phyloP scores from a whole-genome alignment of 2,888 invertebrate species.

The Hyposoter didymator region DNA sequence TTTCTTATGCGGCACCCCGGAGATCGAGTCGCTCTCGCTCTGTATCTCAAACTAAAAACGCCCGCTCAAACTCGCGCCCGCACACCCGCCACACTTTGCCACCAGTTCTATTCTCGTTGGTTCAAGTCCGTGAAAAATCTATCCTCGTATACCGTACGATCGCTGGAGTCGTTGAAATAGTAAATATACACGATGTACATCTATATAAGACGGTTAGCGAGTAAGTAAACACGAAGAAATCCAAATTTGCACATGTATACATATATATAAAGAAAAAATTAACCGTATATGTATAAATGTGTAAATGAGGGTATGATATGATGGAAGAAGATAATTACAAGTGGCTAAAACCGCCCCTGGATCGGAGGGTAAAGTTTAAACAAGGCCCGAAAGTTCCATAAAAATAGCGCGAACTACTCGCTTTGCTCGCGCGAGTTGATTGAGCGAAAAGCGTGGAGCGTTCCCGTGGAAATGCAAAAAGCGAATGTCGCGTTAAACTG shows the following conservation, averaged over 20 bases:
- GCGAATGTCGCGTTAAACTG: constrained; percentile 81
- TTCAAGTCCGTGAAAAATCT: constrained; percentile 61
- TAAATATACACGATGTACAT: constrained; percentile 12
- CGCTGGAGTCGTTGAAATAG: constrained; percentile 56
- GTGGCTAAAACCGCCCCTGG: not conserved
- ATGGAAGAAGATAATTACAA: not conserved
- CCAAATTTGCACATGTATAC: constrained; percentile 1
- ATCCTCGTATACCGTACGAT: constrained; percentile 40
- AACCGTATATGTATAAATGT: constrained; percentile 5
- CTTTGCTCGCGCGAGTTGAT: constrained; percentile 8
- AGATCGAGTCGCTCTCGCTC: constrained; percentile 65
- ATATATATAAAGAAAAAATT: not conserved
- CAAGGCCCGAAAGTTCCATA: not conserved
- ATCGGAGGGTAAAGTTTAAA: not conserved
- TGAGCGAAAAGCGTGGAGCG: constrained; percentile 70
- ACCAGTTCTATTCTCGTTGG: constrained; percentile 63
- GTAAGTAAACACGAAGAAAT: not conserved
- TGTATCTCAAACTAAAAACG: constrained; percentile 65
- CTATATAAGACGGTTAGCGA: not conserved
- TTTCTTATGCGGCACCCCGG: constrained; percentile 53
- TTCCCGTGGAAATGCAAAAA: constrained; percentile 81
- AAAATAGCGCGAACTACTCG: not conserved
- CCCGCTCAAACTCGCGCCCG: constrained; percentile 56
- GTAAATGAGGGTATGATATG: not conserved
- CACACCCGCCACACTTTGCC: constrained; percentile 40